These are phyloP conservation scores for Cosmia pyralina DNA, from an alignment of 2,888 invertebrate species.

Conservation along the genomic window DNA sequence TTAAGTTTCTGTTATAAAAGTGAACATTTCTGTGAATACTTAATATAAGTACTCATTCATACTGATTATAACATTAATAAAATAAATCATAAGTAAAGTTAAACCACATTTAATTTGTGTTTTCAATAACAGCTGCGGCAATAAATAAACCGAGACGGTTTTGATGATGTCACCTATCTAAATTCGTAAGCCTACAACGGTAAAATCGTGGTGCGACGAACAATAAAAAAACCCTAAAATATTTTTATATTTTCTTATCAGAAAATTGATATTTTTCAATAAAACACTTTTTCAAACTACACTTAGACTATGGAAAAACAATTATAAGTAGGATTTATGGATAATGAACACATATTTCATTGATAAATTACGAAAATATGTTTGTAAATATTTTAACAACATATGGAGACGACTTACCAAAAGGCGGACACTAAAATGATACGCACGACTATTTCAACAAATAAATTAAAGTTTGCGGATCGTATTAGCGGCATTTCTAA, in stretches of 20 bases:
- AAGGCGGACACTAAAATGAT: conserved; percentile 87
- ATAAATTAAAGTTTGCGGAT: conserved; percentile 84
- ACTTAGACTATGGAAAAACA: neutral
- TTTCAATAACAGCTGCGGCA: neutral
- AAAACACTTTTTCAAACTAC: neutral
- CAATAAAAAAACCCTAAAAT: conserved; percentile 2
- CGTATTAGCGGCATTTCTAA: conserved; percentile 85
- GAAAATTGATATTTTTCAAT: conserved; percentile 1
- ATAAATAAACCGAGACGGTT: conserved; percentile 18
- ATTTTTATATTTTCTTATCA: conserved; percentile 8
- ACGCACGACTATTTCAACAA: conserved; percentile 88
- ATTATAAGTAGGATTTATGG: neutral
- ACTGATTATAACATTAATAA: neutral
- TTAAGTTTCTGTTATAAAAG: neutral
- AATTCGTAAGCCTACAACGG: conserved; percentile 11
- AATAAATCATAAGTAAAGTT: neutral
- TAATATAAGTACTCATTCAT: neutral
- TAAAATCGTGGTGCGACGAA: conserved; percentile 10
- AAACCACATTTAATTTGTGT: neutral
- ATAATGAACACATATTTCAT: conserved; percentile 56
- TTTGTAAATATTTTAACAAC: conserved; percentile 57
- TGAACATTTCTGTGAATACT: neutral
- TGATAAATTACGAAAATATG: conserved; percentile 64
- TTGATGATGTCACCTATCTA: conserved; percentile 42
- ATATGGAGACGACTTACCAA: conserved; percentile 87